Base-by-base conservation (phyloP, 2,888 invertebrate genomes). In the Hanleya hanleyi region DNA sequence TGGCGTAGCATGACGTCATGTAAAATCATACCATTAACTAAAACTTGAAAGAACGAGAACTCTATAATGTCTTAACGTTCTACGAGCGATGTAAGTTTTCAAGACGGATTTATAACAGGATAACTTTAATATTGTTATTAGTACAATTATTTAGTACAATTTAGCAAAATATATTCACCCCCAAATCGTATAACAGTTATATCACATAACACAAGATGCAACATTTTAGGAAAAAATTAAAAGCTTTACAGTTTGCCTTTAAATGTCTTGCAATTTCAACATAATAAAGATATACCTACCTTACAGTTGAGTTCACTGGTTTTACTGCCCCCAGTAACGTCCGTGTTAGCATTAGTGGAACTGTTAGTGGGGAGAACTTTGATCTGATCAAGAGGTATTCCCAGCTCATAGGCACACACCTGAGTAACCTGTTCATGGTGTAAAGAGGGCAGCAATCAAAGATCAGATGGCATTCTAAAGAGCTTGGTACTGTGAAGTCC, bases 331-430 rank as follows among this genome's bases (percentile, higher is more conserved):
- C 94, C 95, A 12, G 94, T 94, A 0, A 92, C 92, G 80, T 92
- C 91, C 4, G 93, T 89, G 85, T 96, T 96, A 41, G 73, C 69
- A 35, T 35, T 57, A 0, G 92, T 91, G 61, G 94, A 90, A 77
- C 91, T 94, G 79, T 93, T 92, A 22, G 93, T 93, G 0, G 94
- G 93, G 81, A 94, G 94, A 0, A 96, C 92, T 0, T 91, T 90
- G 3, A 96, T 90, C 89, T 93, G 92, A 0, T 93, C 92, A 41
- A 95, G 70, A 1, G 94, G 92, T 78, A 96, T 93, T 0, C 93
- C 94, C n/a, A 96, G 90, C 1, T 91, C 91, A 75, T 94, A 92
- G 0, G 95, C 95, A 66, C 93, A 94, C 0, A 95, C 94, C 62
- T 79, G 79, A 36, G 51, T 47, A 9, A 69, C 75, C 78, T 78